Evolutionary conservation across 1,140 invertebrate species (phyloP).

Genomic region (Drosophila kepulauana): DNA sequence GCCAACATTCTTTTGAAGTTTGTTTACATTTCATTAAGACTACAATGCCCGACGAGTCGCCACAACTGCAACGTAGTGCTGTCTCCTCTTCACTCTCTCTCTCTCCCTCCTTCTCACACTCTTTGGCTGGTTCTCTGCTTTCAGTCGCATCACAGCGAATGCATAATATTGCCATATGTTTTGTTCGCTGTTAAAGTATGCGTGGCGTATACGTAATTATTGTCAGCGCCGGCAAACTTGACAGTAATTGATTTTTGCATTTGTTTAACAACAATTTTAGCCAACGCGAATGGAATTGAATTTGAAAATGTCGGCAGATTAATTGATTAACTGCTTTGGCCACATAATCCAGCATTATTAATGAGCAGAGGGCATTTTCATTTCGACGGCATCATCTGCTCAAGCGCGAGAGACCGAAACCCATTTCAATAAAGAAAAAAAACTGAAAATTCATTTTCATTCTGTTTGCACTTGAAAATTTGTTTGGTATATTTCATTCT

Average conservation of each 20-base stretch:
- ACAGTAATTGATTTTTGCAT: slow-evolving; percentile 69
- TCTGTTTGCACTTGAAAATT: slow-evolving; percentile 14
- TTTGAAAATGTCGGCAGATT: slow-evolving; percentile 3
- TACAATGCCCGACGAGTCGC: slow-evolving; percentile 53
- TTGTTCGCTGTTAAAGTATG: slow-evolving; percentile 41
- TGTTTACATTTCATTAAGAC: slow-evolving; percentile 82
- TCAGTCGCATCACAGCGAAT: slow-evolving; percentile 2
- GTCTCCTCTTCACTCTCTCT: slow-evolving; percentile 3
- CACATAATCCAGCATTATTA: slow-evolving; percentile 21
- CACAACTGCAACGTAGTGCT: slow-evolving; percentile 43
- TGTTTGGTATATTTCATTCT: background rate
- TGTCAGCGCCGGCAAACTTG: slow-evolving; percentile 50
- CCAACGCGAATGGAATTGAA: background rate
- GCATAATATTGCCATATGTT: slow-evolving; percentile 64
- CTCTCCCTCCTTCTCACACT: background rate
- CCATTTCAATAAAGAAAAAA: slow-evolving; percentile 14
- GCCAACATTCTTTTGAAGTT: slow-evolving; percentile 79
- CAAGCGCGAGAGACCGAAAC: background rate
- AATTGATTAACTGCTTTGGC: slow-evolving; percentile 32
- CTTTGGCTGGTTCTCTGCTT: background rate
- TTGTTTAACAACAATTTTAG: slow-evolving; percentile 48
- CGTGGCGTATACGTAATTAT: too few relatives aligned
- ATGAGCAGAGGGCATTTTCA: background rate
- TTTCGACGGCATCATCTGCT: background rate
- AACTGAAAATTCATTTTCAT: slow-evolving; percentile 14